Percentiles rank a stretch among this genome's conserved stretches.
Conservation (phyloP, 2,113 vertebrate species). For the Cinclus mexicanus region DNA sequence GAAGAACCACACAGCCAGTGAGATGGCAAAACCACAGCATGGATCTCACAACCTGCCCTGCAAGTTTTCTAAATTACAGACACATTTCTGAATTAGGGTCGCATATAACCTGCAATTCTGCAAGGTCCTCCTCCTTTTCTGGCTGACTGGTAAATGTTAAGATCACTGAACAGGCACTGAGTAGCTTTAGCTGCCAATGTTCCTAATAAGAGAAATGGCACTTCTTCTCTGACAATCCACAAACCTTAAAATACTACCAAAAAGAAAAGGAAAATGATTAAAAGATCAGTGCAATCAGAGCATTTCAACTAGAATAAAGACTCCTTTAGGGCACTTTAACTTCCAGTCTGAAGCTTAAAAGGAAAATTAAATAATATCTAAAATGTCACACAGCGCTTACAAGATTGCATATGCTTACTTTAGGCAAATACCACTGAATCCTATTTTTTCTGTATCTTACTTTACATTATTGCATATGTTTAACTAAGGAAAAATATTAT, state of each 20-base stretch:
- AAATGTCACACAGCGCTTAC: not conserved
- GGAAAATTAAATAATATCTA: constrained; percentile 6
- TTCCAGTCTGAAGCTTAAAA: not conserved
- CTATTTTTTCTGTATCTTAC: not conserved
- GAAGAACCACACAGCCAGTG: not conserved
- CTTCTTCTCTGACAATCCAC: not conserved
- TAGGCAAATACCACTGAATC: not conserved
- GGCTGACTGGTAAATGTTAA: not conserved
- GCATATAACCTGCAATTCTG: not conserved
- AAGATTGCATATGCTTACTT: not conserved
- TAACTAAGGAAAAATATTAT: not conserved
- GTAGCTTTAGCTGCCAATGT: not conserved
- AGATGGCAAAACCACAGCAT: not conserved
- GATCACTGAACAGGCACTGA: not conserved
- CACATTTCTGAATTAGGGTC: not conserved
- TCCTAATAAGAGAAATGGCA: not conserved
- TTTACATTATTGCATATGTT: not conserved
- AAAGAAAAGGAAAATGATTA: not conserved
- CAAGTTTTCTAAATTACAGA: constrained; percentile 28
- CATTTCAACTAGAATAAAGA: constrained; percentile 15
- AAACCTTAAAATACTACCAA: not conserved
- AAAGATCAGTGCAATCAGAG: not conserved
- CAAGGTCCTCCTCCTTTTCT: not conserved
- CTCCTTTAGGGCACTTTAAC: not conserved
- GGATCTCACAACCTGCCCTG: constrained; percentile 1